Evolutionary conservation across 2,888 invertebrate genomes (phyloP), one percentile per base, ranked within the genome.

Genomic region (Chrysodeixis includens): DNA sequence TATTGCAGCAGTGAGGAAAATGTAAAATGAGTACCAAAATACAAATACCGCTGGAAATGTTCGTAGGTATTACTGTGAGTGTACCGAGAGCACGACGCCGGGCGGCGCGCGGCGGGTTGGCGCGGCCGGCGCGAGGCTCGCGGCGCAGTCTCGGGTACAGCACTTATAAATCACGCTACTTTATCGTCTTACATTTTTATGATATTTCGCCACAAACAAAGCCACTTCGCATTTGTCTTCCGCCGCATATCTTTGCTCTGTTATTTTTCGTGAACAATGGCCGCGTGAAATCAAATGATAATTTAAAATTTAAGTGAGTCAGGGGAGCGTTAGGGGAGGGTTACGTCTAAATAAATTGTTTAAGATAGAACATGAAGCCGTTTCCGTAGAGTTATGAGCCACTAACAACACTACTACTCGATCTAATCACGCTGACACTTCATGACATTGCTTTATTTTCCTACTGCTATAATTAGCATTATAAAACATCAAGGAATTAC

Each of bases 151-250:
- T 40, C 56, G 56, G 51, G 52, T 53, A 30, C 57, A n/a, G 54
- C 69, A 65, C 66, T 58, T 76, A 89, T 89, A 89, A 90, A 89
- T 90, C 88, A 89, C 83, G 68, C 71, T 87, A 86, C 87, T 89
- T 89, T 89, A 89, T 89, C 90, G 89, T 87, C 87, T 89, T 86
- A 87, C 83, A 91, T 90, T 90, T 90, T 90, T 90, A 90, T 89
- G 87, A 90, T 88, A 86, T 88, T 88, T 88, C 86, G 84, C 88
- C 86, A 85, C 90, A 89, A 90, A 91, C 90, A 90, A 91, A 87
- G 90, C 86, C 87, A 84, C 82, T 85, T 72, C 86, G 86, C 90
- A 91, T 91, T 91, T 91, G 88, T 91, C 90, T 89, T 85, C 79
- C 78, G 73, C 69, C 71, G 70, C 83, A 85, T 89, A 89, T 90